phyloP scores from a whole-genome alignment of 2,797 vertebrate species.

The Bucorvus abyssinicus region DNA sequence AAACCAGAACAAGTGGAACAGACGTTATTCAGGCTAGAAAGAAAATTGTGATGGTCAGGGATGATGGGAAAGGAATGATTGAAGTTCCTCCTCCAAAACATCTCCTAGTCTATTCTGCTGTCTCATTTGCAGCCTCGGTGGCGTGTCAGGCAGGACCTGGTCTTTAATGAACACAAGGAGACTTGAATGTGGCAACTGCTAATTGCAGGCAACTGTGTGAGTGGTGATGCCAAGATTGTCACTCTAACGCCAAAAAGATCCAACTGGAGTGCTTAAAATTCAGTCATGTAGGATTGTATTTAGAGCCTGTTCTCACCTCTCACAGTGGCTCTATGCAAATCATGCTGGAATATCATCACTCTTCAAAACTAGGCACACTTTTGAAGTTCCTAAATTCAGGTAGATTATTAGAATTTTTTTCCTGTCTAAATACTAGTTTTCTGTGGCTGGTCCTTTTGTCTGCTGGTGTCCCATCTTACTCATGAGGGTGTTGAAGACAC shows the following conservation, averaged over 20 bases:
- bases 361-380: background rate
- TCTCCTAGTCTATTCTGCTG: background rate
- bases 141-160: background rate
- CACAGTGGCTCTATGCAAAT: background rate
- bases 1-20: background rate
- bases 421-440: background rate
- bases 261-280: slow-evolving; percentile 39
- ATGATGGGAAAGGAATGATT: background rate
- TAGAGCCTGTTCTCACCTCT: slow-evolving; percentile 55
- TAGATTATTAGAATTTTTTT: background rate
- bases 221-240: slow-evolving; percentile 38
- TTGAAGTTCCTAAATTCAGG: background rate
- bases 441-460: background rate
- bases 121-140: background rate
- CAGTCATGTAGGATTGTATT: slow-evolving; percentile 22
- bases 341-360: slow-evolving; percentile 18
- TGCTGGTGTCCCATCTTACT: background rate
- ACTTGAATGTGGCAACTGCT: slow-evolving; percentile 6
- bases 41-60: background rate
- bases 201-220: slow-evolving; percentile 41
- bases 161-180: background rate
- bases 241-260: slow-evolving; percentile 17
- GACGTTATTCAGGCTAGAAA: background rate
- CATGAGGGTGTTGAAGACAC: background rate
- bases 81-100: background rate